Base-by-base conservation (phyloP, 2,888 invertebrate genomes). In the Nymphalis polychloros region DNA sequence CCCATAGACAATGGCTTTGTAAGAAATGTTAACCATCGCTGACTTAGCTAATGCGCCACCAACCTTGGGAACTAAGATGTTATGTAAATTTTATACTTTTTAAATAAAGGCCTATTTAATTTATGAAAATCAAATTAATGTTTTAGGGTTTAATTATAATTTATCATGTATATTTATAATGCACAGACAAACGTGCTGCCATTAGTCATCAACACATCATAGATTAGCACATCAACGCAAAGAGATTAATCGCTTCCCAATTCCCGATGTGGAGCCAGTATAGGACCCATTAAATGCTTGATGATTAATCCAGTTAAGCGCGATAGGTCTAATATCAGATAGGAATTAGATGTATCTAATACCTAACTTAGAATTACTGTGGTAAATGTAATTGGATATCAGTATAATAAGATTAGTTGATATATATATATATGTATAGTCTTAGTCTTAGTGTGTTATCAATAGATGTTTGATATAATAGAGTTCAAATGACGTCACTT, bases 141-240 rank as follows among this genome's bases (percentile, higher is more conserved):
- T 31, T 6, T 31, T 31, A 31, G 27, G 27, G 6, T 31, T 31
- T 31, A 31, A 31, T 31, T 31, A 31, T 31, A 31, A 13, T 13
- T 41, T 60, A 31, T 55, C 49, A 63, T 69, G 64, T 67, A 48
- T 52, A 20, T 52, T 57, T 62, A n/a, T 66, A 64, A 64, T 64
- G 20, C 62, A 60, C 61, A 67, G 61, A 73, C 75, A 72, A 69
- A 73, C 73, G 73, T 73, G 78, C 65, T 52, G 65, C 80, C 81
- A 86, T 86, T 86, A 84, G 80, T 86, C 84, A 85, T 86, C 84
- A 83, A 83, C 79, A 83, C 80, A 81, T 84, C 83, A 84, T 78
- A 84, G 84, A 86, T 85, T 85, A 86, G 83, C 81, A 84, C 83
- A 86, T 83, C 81, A 79, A 72, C 78, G 76, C 69, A 59, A 69